phyloP scores from a whole-genome alignment of 2,113 vertebrate species.

The Triplophysa siluroides region DNA sequence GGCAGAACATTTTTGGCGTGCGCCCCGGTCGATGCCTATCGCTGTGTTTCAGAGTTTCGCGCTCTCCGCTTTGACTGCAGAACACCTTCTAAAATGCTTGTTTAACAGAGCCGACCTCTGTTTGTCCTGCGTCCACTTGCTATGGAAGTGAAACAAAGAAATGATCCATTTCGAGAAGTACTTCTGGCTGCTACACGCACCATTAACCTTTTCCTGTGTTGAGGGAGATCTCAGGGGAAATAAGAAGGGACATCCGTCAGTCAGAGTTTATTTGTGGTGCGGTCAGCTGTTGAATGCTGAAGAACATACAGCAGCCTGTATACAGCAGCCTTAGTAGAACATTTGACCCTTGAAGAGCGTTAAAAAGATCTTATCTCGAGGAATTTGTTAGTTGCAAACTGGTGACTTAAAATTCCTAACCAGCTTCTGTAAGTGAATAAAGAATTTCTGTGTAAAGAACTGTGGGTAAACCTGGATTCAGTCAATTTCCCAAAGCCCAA shows the following conservation, averaged over 20 bases:
- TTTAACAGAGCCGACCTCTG: conserved; percentile 61
- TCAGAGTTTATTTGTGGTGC: conserved; percentile 20
- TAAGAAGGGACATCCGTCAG: conserved; percentile 39
- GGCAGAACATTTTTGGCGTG: conserved; percentile 5
- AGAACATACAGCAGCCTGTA: background rate
- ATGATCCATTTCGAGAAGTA: conserved; percentile 69
- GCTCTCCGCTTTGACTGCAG: conserved; percentile 17
- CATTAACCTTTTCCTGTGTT: conserved; percentile 51
- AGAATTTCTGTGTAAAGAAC: no score
- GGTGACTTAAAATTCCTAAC: background rate
- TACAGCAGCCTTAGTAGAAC: no score
- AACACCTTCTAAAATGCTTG: conserved; percentile 47
- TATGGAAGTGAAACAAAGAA: conserved; percentile 69
- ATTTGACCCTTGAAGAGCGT: background rate
- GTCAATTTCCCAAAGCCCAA: no score
- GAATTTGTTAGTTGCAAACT: background rate
- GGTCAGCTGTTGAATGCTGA: background rate
- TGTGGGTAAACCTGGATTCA: no score
- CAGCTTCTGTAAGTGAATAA: background rate
- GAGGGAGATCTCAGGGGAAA: conserved; percentile 35
- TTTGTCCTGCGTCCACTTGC: conserved; percentile 67
- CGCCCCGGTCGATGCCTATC: conserved; percentile 42
- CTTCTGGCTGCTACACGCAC: conserved; percentile 57
- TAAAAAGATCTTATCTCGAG: background rate
- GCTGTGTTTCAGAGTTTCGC: background rate